A percentile compares a stretch with the other conserved stretches of the same genome.
Conservation (phyloP, 2,113 vertebrate species). For the Phyllostomus hastatus region DNA sequence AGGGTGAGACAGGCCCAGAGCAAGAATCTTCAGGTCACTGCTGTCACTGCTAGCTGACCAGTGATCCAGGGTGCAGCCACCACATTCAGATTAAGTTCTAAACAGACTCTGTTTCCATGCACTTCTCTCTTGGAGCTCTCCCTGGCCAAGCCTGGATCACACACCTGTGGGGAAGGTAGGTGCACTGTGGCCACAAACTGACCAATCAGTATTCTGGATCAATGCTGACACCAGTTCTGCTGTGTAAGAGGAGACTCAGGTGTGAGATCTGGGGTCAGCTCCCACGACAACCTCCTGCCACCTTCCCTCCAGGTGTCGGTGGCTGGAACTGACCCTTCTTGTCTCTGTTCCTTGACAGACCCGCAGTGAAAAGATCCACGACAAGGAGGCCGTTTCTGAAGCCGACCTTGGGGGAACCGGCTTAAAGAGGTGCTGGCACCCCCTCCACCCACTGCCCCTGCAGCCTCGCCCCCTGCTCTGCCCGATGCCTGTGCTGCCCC, state of each 20-base stretch:
- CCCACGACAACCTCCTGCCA: neutral
- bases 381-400: constrained; percentile 86
- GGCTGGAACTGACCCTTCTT: constrained; percentile 31
- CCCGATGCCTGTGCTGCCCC: rapidly evolving
- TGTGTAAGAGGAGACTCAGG: neutral
- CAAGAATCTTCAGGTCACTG: neutral
- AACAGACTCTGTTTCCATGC: neutral
- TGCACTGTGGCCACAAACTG: neutral
- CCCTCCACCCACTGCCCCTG: neutral
- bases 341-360: constrained; percentile 77
- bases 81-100: neutral
- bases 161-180: neutral
- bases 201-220: neutral
- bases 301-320: neutral
- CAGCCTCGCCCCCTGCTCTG: neutral
- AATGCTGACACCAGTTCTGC: neutral
- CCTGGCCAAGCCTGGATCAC: neutral
- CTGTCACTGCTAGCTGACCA: neutral
- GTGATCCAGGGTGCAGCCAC: neutral
- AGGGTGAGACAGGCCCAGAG: neutral
- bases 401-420: constrained; percentile 83
- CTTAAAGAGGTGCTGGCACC: constrained; percentile 85
- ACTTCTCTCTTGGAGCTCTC: neutral
- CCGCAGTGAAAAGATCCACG: constrained; percentile 81
- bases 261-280: neutral